Conservation (phyloP, 1,140 invertebrate genomes). For the Cydia fagiglandana region DNA sequence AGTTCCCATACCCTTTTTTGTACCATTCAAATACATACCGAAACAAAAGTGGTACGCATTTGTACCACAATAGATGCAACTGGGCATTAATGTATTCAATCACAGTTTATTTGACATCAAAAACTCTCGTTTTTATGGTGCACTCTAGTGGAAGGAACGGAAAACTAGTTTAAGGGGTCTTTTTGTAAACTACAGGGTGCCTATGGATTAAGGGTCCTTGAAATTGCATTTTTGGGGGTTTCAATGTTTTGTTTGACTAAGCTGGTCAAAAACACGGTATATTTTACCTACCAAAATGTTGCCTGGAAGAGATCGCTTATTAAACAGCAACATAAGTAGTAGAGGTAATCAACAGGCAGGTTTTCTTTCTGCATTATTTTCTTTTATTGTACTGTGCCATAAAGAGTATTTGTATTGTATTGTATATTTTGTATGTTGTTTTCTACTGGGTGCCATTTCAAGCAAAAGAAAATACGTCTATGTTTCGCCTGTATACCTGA, state of each 20-base stretch:
- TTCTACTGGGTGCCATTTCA: no score
- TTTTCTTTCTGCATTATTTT: no score
- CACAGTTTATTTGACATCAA: conserved; percentile 34
- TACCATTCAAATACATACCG: neutral
- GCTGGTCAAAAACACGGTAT: neutral
- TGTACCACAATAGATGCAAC: conserved; percentile 20
- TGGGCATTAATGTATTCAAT: conserved; percentile 32
- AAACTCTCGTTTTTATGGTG: conserved; percentile 34
- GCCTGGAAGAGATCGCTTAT: no score
- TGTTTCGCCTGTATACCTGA: no score
- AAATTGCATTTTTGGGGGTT: neutral
- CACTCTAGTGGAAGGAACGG: conserved; percentile 33
- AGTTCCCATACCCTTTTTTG: conserved; percentile 5
- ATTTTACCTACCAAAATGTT: no score
- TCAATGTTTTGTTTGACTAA: neutral
- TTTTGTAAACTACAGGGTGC: neutral
- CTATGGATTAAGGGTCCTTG: neutral
- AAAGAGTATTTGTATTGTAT: no score
- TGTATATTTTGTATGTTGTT: no score
- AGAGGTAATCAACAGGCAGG: no score
- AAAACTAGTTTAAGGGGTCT: conserved; percentile 12
- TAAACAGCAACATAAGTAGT: no score
- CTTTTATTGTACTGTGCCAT: no score
- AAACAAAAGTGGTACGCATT: neutral
- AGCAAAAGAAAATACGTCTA: no score